phyloP scores from a whole-genome alignment of 2,113 vertebrate species.

The Eublepharis macularius region DNA sequence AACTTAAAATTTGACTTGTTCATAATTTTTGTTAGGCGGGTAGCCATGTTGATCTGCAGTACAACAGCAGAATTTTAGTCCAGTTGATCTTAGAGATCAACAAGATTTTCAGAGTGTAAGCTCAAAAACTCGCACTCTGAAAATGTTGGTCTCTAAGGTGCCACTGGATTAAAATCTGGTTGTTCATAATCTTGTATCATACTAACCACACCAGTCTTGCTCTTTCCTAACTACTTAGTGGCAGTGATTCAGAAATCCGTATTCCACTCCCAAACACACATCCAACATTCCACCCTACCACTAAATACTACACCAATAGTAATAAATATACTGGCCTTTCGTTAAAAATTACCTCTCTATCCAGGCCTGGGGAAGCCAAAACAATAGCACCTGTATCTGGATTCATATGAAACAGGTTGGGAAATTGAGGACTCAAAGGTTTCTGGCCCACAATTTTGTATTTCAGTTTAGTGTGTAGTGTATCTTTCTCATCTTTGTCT shows the following conservation, averaged over 20 bases:
- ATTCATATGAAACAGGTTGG: conserved; percentile 75
- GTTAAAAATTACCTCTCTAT: conserved; percentile 84
- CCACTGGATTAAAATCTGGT: no score
- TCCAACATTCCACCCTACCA: not conserved
- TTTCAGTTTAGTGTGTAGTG: conserved; percentile 75
- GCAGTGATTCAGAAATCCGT: not conserved
- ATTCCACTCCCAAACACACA: no score
- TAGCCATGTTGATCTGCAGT: no score
- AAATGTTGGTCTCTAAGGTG: no score
- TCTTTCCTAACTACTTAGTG: not conserved
- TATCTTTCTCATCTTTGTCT: conserved; percentile 78
- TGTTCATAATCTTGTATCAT: not conserved
- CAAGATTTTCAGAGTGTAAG: no score
- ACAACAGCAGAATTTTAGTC: no score
- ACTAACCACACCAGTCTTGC: not conserved
- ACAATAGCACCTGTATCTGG: conserved; percentile 75
- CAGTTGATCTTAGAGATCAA: no score
- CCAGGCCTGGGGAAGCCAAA: conserved; percentile 69
- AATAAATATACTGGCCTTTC: conserved; percentile 2
- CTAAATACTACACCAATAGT: not conserved
- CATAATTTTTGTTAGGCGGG: no score
- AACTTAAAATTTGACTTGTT: no score
- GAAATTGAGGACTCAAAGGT: not conserved
- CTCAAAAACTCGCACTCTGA: no score
- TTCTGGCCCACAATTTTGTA: conserved; percentile 75